These are phyloP conservation scores for Darevskia nairensis DNA, from an alignment of 2,797 vertebrate species.

Conservation along the genomic window DNA sequence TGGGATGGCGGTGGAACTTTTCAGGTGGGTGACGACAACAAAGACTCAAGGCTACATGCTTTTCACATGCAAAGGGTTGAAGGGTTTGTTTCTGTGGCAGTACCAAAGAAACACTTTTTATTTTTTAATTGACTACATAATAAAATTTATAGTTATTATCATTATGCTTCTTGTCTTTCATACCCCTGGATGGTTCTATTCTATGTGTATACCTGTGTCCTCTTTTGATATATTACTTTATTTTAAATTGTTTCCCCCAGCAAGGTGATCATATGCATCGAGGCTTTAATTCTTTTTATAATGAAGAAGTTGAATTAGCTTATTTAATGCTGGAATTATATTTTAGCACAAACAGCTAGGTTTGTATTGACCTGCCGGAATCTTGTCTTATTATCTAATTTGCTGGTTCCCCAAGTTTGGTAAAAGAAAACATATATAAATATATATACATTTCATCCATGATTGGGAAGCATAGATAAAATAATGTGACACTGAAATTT, in stretches of 20 bases:
- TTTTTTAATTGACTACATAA: conserved; percentile 64
- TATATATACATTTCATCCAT: conserved; percentile 77
- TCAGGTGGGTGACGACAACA: neutral
- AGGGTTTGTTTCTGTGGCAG: neutral
- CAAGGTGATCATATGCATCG: conserved; percentile 65
- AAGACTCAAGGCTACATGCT: neutral
- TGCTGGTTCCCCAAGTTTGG: conserved; percentile 72
- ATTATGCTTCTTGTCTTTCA: conserved; percentile 49
- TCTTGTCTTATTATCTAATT: conserved; percentile 78
- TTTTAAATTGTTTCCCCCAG: conserved; percentile 68
- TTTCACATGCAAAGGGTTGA: neutral
- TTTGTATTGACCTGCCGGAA: conserved; percentile 78
- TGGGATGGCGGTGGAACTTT: too few relatives aligned
- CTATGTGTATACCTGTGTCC: conserved; percentile 40
- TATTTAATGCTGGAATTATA: conserved; percentile 81
- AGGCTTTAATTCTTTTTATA: conserved; percentile 75
- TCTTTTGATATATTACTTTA: conserved; percentile 70
- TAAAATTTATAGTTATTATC: conserved; percentile 68
- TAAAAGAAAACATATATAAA: conserved; percentile 79
- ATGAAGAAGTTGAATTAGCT: conserved; percentile 72
- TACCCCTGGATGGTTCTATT: conserved; percentile 35
- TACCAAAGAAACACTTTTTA: conserved; percentile 47
- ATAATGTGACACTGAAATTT: conserved; percentile 86
- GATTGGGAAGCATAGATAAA: conserved; percentile 83
- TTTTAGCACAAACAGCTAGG: conserved; percentile 75